Evolutionary conservation across 2,888 invertebrate species (phyloP).

Genomic region (Drosophila flavopinicola): DNA sequence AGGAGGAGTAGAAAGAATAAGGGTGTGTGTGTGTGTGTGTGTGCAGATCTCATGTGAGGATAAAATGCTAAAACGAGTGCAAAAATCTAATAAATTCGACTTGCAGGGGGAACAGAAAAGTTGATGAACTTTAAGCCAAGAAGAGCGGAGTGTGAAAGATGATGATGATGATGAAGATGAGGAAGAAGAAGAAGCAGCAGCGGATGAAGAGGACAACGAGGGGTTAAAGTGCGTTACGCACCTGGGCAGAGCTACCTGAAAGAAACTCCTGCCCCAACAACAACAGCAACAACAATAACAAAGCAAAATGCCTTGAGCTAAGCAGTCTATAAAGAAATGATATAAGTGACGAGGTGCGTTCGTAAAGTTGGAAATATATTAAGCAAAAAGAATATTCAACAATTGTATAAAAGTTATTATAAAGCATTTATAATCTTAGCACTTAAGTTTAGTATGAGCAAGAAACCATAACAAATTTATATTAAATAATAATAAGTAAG

Average conservation of each 20-base stretch:
- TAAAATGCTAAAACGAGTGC: conserved; percentile 50
- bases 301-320: conserved; percentile 41
- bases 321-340: conserved; percentile 35
- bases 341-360: conserved; percentile 38
- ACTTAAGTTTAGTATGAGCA: too few species aligned
- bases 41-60: conserved; percentile 57
- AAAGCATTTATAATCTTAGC: too few species aligned
- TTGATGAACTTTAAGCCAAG: conserved; percentile 71
- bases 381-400: neutral
- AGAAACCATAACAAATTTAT: too few species aligned
- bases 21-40: too few species aligned
- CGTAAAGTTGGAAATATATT: conserved; percentile 7
- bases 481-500: too few species aligned
- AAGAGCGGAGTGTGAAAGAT: conserved; percentile 14
- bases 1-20: too few species aligned
- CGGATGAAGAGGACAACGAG: neutral
- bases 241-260: conserved; percentile 43
- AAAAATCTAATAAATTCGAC: conserved; percentile 64
- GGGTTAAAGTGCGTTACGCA: conserved; percentile 48
- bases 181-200: neutral
- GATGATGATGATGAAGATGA: neutral
- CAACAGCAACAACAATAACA: conserved; percentile 27
- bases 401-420: neutral
- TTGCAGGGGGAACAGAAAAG: conserved; percentile 47
- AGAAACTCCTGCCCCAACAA: conserved; percentile 28